Base-by-base conservation (phyloP, 2,888 invertebrate genomes). In the Stenodema calcarata region DNA sequence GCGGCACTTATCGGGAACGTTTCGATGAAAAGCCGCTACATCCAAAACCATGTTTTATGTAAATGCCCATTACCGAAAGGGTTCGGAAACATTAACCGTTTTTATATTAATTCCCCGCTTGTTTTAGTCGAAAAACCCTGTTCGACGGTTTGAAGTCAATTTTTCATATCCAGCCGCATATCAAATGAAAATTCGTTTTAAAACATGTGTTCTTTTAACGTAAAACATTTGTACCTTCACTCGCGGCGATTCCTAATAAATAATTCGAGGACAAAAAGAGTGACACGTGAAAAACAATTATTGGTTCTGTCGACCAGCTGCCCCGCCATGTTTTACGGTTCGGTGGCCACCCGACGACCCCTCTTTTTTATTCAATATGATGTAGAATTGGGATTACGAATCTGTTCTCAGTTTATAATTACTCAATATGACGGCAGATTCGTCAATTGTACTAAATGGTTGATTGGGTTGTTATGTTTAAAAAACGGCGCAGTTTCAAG, bases 251-350 rank as follows among this genome's bases (percentile, higher is more conserved):
- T 35, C 42, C 35, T 75, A 35, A 75, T 75, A 75, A 75, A 75
- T 75, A 75, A 75, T 75, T 75, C 75, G 18, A 35, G 28, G 1
- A 2, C 75, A 30, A 75, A 75, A 75, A 75, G 75, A 75, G 42
- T 42, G 75, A 41, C 75, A 75, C 75, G 75, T 42, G 75, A 18
- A 75, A 75, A 75, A 75, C 75, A 75, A 75, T 75, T 75, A 75
- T 75, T 42, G 75, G 75, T 75, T 75, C 35, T 42, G 75, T 35
- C 75, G 75, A 75, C 35, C 75, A 75, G 28, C 75, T 75, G 75
- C 42, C n/a, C 35, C 7, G 50, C 50, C n/a, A n/a, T 16, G 27
- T 62, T 18, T 62, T 23, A 23, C 62, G 62, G 23, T 23, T 18
- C 11, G 62, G 62, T 62, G 18, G 12, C 62, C 23, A 9, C 23